A percentile compares a stretch with the other conserved stretches of the same genome.
Conservation (phyloP, 2,888 invertebrate species). For the Orthosia gracilis region DNA sequence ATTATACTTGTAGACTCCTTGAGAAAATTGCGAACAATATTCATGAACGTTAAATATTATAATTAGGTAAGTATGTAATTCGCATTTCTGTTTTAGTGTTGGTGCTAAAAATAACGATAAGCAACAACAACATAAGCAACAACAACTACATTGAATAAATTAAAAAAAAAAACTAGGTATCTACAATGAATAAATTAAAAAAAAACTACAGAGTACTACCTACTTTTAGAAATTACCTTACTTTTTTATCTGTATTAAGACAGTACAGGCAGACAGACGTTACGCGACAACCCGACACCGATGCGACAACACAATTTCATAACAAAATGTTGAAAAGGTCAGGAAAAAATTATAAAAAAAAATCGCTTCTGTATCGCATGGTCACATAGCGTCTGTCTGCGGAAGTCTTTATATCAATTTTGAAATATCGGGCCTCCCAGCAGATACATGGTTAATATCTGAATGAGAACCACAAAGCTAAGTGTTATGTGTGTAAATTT, state of each 20-base stretch:
- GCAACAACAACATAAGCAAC: too few relatives aligned
- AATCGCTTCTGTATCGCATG: background rate
- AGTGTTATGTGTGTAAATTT: background rate
- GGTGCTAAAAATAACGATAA: too few relatives aligned
- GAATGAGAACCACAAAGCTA: background rate
- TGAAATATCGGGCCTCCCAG: background rate
- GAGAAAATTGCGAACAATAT: constrained; percentile 20
- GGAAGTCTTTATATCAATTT: background rate
- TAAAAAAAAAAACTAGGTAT: background rate
- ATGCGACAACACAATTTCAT: background rate
- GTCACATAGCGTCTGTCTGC: background rate
- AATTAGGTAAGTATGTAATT: constrained; percentile 2
- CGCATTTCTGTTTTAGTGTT: background rate
- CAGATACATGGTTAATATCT: background rate
- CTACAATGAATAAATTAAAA: too few relatives aligned
- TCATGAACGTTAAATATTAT: constrained; percentile 26
- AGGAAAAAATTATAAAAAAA: background rate
- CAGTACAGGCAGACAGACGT: too few relatives aligned
- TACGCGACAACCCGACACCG: too few relatives aligned
- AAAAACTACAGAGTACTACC: too few relatives aligned
- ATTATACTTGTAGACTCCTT: constrained; percentile 35
- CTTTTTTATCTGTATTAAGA: too few relatives aligned
- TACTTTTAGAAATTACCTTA: too few relatives aligned
- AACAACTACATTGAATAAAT: background rate
- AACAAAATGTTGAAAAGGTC: background rate